Evolutionary conservation across 2,113 vertebrate species (phyloP), one percentile per base, ranked within the genome.

Genomic region (Pedetes capensis): DNA sequence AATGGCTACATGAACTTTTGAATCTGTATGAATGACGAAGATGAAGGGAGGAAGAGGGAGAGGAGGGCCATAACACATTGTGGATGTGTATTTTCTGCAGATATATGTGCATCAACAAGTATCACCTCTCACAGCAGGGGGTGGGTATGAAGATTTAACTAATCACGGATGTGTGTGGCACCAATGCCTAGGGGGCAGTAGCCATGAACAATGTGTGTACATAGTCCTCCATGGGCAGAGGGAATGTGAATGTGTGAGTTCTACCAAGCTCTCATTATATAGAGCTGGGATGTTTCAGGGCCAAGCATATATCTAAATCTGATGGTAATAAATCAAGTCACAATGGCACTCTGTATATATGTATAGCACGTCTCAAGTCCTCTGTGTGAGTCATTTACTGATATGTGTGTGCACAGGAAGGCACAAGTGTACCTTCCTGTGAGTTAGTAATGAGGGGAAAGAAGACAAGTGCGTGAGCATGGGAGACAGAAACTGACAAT

Each of bases 401-500:
- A 95, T 0, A 0, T 74, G 55, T 64, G 76, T 23, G 57, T 39
- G 42, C 34, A 39, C 3, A 2, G 32, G 29, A 12, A 27, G 32
- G 29, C 16, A 27, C 69, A 68, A 92, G 49, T 55, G 25, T 64
- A 80, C 69, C 80, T 85, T 96, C 17, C 34, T 84, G n/a, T 3
- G 5, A 42, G 61, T 81, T 89, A 87, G 69, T 92, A 96, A 94
- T 55, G 57, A 94, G 75, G 71, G 63, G 32, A 93, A 90, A 68
- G 42, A 94, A 95, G 80, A 95, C 84, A 95, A 96, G 53, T 82
- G 47, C 6, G 6, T 89, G 39, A 93, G 37, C 69, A 89, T 81
- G 71, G 61, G 53, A 93, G 92, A 91, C 82, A 94, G 71, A 88
- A 89, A 90, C 55, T 88, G 82, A 80, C 87, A 96, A 94, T 66